phyloP scores from a whole-genome alignment of 2,888 invertebrate genomes.

The Horisme vitalbata region DNA sequence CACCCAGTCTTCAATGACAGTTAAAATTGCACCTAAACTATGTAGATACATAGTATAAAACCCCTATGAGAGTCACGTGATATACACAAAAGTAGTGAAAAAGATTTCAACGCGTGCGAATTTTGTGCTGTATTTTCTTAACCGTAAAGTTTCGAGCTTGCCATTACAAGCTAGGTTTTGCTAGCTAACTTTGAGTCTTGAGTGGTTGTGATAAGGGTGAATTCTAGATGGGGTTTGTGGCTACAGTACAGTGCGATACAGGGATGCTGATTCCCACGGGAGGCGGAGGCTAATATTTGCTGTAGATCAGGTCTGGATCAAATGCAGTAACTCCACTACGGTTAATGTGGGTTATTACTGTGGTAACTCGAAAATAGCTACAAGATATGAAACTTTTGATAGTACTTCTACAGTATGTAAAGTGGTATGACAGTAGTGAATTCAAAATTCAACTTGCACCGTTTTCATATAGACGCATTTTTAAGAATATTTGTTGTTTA shows the following conservation, averaged over 20 bases:
- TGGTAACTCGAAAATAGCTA: constrained; percentile 8
- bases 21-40: neutral
- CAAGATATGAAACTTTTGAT: too few relatives aligned
- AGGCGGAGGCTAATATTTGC: constrained; percentile 37
- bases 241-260: constrained; percentile 4
- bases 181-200: constrained; percentile 15
- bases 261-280: constrained; percentile 34
- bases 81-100: neutral
- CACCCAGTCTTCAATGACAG: constrained; percentile 4
- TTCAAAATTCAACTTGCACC: too few relatives aligned
- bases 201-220: too few relatives aligned
- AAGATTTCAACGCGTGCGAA: constrained; percentile 1
- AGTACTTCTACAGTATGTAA: too few relatives aligned
- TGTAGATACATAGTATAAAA: neutral
- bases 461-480: too few relatives aligned
- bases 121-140: constrained; percentile 5
- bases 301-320: constrained; percentile 34
- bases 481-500: too few relatives aligned
- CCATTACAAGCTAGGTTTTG: neutral
- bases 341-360: constrained; percentile 18
- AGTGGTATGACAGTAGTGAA: too few relatives aligned
- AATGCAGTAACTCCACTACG: constrained; percentile 23
- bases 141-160: neutral
- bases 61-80: neutral
- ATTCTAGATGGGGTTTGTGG: too few relatives aligned